phyloP scores from a whole-genome alignment of 2,113 vertebrate species.

The Oncorhynchus nerka region DNA sequence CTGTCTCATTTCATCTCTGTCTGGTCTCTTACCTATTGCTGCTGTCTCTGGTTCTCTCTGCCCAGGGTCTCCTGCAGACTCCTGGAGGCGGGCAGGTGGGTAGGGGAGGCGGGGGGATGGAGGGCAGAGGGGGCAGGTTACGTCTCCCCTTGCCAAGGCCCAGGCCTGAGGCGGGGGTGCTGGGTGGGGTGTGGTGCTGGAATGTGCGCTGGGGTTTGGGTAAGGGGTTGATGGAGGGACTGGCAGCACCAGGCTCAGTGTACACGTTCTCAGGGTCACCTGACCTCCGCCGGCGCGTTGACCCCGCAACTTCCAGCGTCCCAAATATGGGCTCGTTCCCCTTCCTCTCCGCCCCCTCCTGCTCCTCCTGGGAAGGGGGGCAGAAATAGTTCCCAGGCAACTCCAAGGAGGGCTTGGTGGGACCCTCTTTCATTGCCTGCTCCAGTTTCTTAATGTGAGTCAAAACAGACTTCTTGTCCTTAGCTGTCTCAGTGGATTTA shows the following conservation, averaged over 20 bases:
- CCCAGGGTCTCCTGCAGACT: slow-evolving; percentile 85
- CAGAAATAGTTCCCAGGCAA: slow-evolving; percentile 93
- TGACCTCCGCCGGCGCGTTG: slow-evolving; percentile 58
- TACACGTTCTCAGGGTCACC: slow-evolving; percentile 82
- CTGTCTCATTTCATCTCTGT: too few relatives aligned
- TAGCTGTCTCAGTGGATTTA: slow-evolving; percentile 66
- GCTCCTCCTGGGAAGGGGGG: slow-evolving; percentile 79
- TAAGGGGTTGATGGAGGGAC: slow-evolving; percentile 85
- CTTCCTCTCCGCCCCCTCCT: slow-evolving; percentile 71
- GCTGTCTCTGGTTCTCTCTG: slow-evolving; percentile 78
- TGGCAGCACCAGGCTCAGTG: slow-evolving; percentile 78
- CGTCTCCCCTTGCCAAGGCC: slow-evolving; percentile 75
- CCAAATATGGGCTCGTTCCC: slow-evolving; percentile 78
- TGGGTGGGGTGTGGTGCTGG: slow-evolving; percentile 84
- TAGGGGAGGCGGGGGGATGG: slow-evolving; percentile 89
- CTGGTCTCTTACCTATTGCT: slow-evolving; percentile 83
- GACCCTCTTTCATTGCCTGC: slow-evolving; percentile 85
- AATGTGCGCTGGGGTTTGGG: slow-evolving; percentile 96
- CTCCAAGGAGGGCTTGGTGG: slow-evolving; percentile 82
- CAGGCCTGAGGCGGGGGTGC: slow-evolving; percentile 43
- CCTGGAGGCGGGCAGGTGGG: slow-evolving; percentile 91
- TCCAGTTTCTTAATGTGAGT: slow-evolving; percentile 93
- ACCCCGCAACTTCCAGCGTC: slow-evolving; percentile 69
- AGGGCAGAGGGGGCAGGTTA: slow-evolving; percentile 88
- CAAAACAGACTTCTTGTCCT: slow-evolving; percentile 86